Evolutionary conservation across 2,113 vertebrate genomes (phyloP).

Genomic region (Cyprinus carpio): DNA sequence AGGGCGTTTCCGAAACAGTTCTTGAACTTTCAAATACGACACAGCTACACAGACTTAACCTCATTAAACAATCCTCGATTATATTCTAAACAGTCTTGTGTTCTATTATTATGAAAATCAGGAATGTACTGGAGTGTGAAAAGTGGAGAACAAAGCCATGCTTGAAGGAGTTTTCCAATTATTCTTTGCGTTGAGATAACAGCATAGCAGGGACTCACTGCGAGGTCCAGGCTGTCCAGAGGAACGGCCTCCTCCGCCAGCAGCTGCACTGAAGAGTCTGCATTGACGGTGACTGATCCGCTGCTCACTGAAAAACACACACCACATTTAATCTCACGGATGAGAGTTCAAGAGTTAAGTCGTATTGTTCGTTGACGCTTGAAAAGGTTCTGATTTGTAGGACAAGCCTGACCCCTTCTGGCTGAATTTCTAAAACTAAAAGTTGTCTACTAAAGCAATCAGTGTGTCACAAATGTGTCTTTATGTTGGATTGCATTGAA

Average conservation of each 20-base stretch:
- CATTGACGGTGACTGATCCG: conserved; percentile 88
- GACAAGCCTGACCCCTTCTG: conserved; percentile 40
- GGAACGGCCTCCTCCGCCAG: conserved; percentile 87
- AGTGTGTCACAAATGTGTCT: background rate
- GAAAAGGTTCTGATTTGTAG: background rate
- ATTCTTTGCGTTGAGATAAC: background rate
- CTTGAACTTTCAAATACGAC: background rate
- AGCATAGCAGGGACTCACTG: conserved; percentile 77
- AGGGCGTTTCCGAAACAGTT: background rate
- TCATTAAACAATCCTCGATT: background rate
- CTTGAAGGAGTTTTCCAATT: background rate
- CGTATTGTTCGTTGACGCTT: background rate
- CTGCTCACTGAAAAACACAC: conserved; percentile 82
- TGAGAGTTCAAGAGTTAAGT: background rate
- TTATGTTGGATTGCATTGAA: background rate
- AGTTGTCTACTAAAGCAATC: background rate
- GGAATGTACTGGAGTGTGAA: background rate
- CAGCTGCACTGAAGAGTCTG: conserved; percentile 89
- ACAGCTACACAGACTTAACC: background rate
- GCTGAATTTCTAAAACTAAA: background rate
- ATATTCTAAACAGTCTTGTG: background rate
- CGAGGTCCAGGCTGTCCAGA: conserved; percentile 86
- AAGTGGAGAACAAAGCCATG: background rate
- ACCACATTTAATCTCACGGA: background rate
- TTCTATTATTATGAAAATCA: background rate